Base-by-base conservation (phyloP, 1,140 invertebrate species). In the Microplitis mediator region DNA sequence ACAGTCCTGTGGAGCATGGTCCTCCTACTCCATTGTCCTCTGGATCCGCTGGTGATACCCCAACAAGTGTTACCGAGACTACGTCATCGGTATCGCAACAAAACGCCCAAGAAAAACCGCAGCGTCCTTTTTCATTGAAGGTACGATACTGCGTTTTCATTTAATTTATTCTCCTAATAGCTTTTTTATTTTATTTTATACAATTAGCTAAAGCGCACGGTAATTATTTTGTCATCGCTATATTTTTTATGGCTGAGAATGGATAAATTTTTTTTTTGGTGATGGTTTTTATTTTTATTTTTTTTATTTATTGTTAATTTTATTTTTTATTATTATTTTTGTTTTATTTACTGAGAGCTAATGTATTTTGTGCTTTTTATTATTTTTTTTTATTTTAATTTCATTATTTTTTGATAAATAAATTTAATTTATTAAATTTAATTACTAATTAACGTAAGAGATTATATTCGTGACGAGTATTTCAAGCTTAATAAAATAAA, bases 111-210 rank as follows among this genome's bases (percentile, higher is more conserved):
- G 85, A 86, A 75, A 91, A 90, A 87, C 88, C 89, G 75, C 90
- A 90, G 83, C 88, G 90, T 81, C 90, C 90, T 77, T 89, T 91
- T 83, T 90, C 90, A 75, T 86, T 91, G 75, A 90, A 91, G 91
- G 91, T 91, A 90, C 79, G 76, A 77, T 36, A 56, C 13, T 58
- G 35, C 52, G n/a, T 45, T 58, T 56, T 34, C 35, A 23, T 14
- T 51, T 51, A 16, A 32, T 3, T 31, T 60, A 6, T 34, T 13
- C 6, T 8, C 8, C 11, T 60, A 31, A 14, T 54, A 34, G 14
- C 52, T 52, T 34, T 50, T 65, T 51, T n/a, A 9, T 65, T 51
- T 35, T 60, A 23, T 60, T 31, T 60, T 60, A 8, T 4, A 60
- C 31, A 31, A 8, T 60, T 60, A 62, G 31, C 45, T 13, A 31